Evolutionary conservation across 2,113 vertebrate genomes (phyloP), one percentile per base, ranked within the genome.

Genomic region (Embiotoca jacksoni): DNA sequence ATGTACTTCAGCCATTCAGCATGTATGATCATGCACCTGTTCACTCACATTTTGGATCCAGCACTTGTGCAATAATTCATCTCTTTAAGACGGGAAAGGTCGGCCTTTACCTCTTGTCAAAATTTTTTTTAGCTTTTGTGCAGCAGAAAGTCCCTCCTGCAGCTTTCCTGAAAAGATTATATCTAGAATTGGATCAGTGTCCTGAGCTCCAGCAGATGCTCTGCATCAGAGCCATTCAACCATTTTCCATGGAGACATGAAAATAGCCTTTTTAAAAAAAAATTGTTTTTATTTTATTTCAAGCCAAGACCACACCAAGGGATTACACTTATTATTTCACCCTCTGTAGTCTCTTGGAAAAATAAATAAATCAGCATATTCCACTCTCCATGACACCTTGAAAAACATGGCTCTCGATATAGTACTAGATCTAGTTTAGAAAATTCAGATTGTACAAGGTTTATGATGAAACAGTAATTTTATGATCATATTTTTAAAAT

Each of bases 21-120:
- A 53, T 14, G 23, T n/a, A 30, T 49, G 78, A 63, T 53, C 71
- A 58, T 64, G 75, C 70, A 81, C 78, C 74, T 75, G 84, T 75
- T 89, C 81, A 58, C 39, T 2, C 46, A 15, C 30, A 63, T 75
- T 80, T 80, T 72, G 11, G 68, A 60, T 70, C 15, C 37, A 71
- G 47, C 39, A 10, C 16, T 69, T 54, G 16, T 69, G 47, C 9
- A 66, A 58, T 60, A 55, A 36, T 35, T 6, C 9, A 56, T 35
- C 0, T 39, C 14, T 63, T 3, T 50, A 1, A 58, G 52, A 66
- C 55, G 8, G 47, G 49, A 49, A 31, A 31, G 36, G 52, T 53
- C 57, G 15, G 15, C n/a, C n/a, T 35, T 52, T 30, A 11, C 16
- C 7, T 47, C 39, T 30, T 7, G 47, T 70, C 53, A 9, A 9